Evolutionary conservation across 1,140 invertebrate genomes (phyloP).

Genomic region (Aporrectodea caliginosa): DNA sequence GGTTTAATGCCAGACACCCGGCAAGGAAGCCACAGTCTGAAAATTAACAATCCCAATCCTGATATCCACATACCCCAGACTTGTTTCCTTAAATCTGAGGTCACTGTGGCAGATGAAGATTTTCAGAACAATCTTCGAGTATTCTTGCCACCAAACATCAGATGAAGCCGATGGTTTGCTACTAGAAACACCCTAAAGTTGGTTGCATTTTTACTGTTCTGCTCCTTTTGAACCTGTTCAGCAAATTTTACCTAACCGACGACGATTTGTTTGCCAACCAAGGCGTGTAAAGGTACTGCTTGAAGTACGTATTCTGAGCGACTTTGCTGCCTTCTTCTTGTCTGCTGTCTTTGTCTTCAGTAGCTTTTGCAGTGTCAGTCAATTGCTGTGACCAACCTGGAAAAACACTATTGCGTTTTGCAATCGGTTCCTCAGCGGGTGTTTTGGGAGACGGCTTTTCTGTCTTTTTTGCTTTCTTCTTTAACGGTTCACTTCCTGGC

Average conservation of each 20-base stretch:
- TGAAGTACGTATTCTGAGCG: background rate
- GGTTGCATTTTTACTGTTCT: no score
- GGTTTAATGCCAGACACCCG: no score
- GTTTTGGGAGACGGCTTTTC: background rate
- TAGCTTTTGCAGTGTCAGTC: background rate
- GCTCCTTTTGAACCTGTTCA: no score
- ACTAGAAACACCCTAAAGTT: no score
- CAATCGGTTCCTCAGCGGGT: background rate
- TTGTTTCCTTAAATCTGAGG: no score
- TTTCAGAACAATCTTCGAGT: no score
- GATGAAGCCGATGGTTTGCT: no score
- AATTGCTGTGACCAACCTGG: background rate
- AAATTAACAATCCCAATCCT: no score
- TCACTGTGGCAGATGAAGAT: no score
- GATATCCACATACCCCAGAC: no score
- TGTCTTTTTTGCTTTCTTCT: background rate
- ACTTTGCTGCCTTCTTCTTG: background rate
- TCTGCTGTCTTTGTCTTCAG: background rate
- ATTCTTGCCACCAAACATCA: no score
- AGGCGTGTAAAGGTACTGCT: background rate
- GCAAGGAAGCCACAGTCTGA: no score
- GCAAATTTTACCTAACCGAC: conserved; percentile 3
- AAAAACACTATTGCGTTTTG: background rate
- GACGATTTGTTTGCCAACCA: background rate
- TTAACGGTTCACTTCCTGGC: background rate